A percentile compares a stretch with the other conserved stretches of the same genome.
phyloP scores from a whole-genome alignment of 1,140 invertebrate genomes.

The Macrosteles quadrilineatus region DNA sequence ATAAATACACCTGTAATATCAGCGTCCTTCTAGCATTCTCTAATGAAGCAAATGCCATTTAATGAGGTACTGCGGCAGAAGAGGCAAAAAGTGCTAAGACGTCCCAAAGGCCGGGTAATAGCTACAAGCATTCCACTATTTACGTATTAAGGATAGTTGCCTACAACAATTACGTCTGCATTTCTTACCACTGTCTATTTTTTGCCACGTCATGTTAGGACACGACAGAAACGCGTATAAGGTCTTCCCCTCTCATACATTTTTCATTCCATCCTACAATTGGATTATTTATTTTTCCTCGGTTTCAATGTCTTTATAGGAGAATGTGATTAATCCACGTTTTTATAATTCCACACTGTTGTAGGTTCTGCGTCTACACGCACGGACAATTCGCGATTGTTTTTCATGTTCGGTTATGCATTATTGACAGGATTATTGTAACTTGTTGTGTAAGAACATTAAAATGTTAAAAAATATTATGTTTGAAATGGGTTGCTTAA shows the following conservation, averaged over 20 bases:
- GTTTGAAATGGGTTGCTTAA: no score
- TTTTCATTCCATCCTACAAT: slow-evolving; percentile 16
- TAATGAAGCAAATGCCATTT: slow-evolving; percentile 10
- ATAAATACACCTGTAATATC: no score
- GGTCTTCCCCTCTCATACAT: background rate
- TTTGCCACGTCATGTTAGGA: slow-evolving; percentile 5
- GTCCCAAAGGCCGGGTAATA: slow-evolving; percentile 6
- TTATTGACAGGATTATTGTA: no score
- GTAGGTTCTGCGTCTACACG: no score
- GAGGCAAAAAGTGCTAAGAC: slow-evolving; percentile 6
- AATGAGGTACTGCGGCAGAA: background rate
- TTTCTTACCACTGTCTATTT: background rate
- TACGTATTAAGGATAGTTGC: slow-evolving; percentile 13
- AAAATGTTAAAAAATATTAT: no score
- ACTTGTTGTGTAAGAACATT: no score
- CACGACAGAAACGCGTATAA: background rate
- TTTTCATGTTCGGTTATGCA: no score
- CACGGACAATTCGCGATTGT: no score
- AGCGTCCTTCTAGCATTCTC: no score
- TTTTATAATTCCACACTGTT: no score
- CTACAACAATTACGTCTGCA: background rate
- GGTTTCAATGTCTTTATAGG: slow-evolving; percentile 8
- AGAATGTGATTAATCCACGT: background rate
- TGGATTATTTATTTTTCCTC: slow-evolving; percentile 8
- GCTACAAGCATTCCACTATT: slow-evolving; percentile 7